A percentile compares a stretch with the other conserved stretches of the same genome.
These are phyloP conservation scores for Chauna torquata DNA, from an alignment of 2,113 vertebrate genomes.

Conservation along the genomic window DNA sequence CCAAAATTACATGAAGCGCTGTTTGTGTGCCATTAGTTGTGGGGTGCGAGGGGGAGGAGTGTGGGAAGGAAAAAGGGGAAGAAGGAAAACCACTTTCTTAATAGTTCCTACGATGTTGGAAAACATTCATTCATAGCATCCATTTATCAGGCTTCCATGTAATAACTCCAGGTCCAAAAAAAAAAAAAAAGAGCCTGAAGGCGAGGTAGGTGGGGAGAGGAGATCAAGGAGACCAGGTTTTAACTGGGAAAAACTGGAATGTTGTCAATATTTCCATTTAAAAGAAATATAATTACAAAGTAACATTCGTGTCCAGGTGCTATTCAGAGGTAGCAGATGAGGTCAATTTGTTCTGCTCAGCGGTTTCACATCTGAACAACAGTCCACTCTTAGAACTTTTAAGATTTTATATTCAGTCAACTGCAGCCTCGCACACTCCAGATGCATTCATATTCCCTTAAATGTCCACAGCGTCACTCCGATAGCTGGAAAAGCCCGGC, in stretches of 20 bases:
- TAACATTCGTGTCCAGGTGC: slow-evolving; percentile 25
- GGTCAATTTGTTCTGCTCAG: background rate
- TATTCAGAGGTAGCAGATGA: background rate
- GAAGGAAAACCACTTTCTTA: slow-evolving; percentile 66
- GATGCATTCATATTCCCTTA: background rate
- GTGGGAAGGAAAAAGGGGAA: slow-evolving; percentile 58
- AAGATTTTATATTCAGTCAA: background rate
- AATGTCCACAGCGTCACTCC: background rate
- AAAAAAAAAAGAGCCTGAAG: background rate
- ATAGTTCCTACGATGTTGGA: slow-evolving; percentile 62
- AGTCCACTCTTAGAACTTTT: background rate
- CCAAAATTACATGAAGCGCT: slow-evolving; percentile 63
- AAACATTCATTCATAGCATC: slow-evolving; percentile 56
- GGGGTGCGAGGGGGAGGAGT: slow-evolving; percentile 20
- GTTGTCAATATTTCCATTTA: slow-evolving; percentile 36
- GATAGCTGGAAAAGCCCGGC: background rate
- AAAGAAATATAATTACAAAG: slow-evolving; percentile 22
- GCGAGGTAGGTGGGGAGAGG: background rate
- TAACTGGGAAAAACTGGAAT: background rate
- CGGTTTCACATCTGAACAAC: background rate
- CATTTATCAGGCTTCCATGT: slow-evolving; percentile 61
- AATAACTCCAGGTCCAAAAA: background rate
- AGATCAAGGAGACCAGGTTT: background rate
- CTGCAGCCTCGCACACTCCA: background rate
- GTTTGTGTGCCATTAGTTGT: slow-evolving; percentile 64